These are phyloP conservation scores for Rotaria sp. DNA, from an alignment of 2,888 invertebrate species.

Conservation along the genomic window DNA sequence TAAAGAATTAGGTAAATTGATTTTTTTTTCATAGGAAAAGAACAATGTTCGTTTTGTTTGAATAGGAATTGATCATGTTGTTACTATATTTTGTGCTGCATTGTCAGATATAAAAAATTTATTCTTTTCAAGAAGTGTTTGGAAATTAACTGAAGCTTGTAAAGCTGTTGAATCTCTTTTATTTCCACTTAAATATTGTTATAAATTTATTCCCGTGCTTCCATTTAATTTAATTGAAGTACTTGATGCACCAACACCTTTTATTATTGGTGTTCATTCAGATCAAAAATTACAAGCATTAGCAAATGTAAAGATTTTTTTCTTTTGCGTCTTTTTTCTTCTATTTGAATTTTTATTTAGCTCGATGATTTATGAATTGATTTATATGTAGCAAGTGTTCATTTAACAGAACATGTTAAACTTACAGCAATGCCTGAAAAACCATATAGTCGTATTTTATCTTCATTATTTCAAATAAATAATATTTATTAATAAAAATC, in stretches of 20 bases:
- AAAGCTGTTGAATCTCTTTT: slow-evolving; percentile 82
- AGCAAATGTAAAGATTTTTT: slow-evolving; percentile 78
- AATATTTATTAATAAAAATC: no score
- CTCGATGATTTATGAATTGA: slow-evolving; percentile 92
- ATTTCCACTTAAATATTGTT: slow-evolving; percentile 82
- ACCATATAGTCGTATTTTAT: no score
- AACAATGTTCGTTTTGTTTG: not conserved
- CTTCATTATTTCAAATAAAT: no score
- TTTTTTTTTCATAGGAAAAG: not conserved
- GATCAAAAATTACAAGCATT: slow-evolving; percentile 58
- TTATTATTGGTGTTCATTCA: slow-evolving; percentile 88
- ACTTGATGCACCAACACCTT: slow-evolving; percentile 89
- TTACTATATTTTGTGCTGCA: slow-evolving; percentile 84
- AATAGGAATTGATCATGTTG: slow-evolving; percentile 79
- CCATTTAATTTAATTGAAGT: slow-evolving; percentile 87
- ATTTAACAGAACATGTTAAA: slow-evolving; percentile 74
- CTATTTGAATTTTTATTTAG: slow-evolving; percentile 56
- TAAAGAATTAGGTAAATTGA: slow-evolving; percentile 63
- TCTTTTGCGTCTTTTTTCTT: slow-evolving; percentile 60
- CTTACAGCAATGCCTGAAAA: not conserved
- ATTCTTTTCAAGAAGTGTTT: slow-evolving; percentile 84
- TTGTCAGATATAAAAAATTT: slow-evolving; percentile 94
- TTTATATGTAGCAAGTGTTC: slow-evolving; percentile 84
- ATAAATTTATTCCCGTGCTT: slow-evolving; percentile 89
- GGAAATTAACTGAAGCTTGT: slow-evolving; percentile 82